Evolutionary conservation across 2,113 vertebrate species (phyloP).

Genomic region (Calypte anna): DNA sequence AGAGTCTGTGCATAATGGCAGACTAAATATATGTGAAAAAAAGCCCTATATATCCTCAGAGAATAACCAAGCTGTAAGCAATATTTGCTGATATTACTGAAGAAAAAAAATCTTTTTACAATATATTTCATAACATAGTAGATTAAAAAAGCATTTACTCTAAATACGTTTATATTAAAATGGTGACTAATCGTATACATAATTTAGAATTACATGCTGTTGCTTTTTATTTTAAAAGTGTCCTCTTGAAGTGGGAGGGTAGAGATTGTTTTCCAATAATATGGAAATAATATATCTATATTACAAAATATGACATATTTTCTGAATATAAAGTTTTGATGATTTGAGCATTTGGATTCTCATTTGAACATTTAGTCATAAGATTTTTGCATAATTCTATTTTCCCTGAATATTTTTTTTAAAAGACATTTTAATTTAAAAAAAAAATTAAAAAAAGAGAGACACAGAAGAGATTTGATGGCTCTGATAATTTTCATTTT

Average conservation of each 20-base stretch:
- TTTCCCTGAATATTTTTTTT: not conserved
- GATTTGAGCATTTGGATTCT: not conserved
- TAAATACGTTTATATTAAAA: not conserved
- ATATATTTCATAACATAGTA: not conserved
- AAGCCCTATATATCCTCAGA: not conserved
- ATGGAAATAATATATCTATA: too few relatives aligned
- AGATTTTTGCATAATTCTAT: not conserved
- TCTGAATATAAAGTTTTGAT: not conserved
- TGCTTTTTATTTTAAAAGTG: not conserved
- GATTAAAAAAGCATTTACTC: not conserved
- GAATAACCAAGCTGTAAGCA: not conserved
- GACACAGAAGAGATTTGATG: not conserved
- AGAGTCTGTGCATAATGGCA: not conserved
- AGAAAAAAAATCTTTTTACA: not conserved
- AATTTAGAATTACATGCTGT: not conserved
- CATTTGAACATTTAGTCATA: not conserved
- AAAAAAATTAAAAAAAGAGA: not conserved
- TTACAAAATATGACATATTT: not conserved
- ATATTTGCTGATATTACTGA: not conserved
- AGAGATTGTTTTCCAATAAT: not conserved
- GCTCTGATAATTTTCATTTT: constrained; percentile 27
- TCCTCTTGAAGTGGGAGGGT: not conserved
- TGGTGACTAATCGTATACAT: not conserved
- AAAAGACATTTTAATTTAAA: not conserved
- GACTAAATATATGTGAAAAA: not conserved